phyloP scores from a whole-genome alignment of 2,113 vertebrate genomes.

The Seriola dumerili region DNA sequence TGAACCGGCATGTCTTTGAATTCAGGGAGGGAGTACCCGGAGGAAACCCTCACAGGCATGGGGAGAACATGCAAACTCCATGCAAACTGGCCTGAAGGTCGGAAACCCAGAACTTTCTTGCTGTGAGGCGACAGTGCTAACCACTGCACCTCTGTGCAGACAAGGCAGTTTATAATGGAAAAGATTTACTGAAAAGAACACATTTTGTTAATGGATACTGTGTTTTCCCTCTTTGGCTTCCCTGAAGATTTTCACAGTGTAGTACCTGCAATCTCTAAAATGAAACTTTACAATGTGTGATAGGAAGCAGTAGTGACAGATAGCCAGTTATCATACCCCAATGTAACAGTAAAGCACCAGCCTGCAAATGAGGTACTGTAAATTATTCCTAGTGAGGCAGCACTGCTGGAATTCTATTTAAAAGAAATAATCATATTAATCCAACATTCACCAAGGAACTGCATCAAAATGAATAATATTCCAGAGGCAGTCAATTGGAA shows the following conservation, averaged over 20 bases:
- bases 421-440: slow-evolving; percentile 59
- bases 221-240: background rate
- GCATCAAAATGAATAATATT: slow-evolving; percentile 69
- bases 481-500: slow-evolving; percentile 65
- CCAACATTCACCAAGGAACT: slow-evolving; percentile 58
- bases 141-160: too few relatives aligned
- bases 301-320: background rate
- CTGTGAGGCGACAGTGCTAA: too few relatives aligned
- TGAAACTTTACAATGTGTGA: background rate
- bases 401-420: slow-evolving; percentile 47
- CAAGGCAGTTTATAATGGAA: too few relatives aligned
- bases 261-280: background rate
- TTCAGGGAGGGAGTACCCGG: too few relatives aligned
- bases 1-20: too few relatives aligned
- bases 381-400: slow-evolving; percentile 37
- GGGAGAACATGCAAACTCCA: too few relatives aligned
- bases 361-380: slow-evolving; percentile 18
- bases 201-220: too few relatives aligned
- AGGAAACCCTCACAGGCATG: too few relatives aligned
- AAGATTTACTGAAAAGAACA: too few relatives aligned
- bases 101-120: too few relatives aligned
- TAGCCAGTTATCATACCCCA: background rate
- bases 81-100: too few relatives aligned
- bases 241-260: background rate
- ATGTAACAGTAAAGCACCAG: background rate